Conservation (phyloP, 1,140 invertebrate genomes). For the Drosophila truncata region DNA sequence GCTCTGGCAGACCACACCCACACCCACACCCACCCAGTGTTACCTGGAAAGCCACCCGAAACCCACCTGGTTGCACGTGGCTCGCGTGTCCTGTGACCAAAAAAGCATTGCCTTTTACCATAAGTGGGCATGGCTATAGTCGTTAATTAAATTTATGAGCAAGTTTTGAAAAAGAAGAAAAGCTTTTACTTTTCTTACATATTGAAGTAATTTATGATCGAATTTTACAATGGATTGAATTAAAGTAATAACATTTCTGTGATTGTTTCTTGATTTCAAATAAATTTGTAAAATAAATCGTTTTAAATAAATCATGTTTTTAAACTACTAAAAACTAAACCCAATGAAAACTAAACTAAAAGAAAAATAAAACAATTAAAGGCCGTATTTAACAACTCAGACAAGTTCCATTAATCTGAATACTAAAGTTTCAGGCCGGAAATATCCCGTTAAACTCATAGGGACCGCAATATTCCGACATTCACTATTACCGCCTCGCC, state of each 20-base stretch:
- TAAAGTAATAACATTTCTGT: too few species aligned
- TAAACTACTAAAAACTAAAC: too few species aligned
- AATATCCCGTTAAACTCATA: slow-evolving; percentile 6
- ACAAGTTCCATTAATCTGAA: background rate
- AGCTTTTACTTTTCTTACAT: background rate
- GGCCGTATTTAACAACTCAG: too few species aligned
- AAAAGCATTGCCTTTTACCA: slow-evolving; percentile 22
- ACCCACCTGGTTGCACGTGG: slow-evolving; percentile 11
- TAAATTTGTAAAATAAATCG: too few species aligned
- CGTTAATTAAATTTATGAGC: slow-evolving; percentile 36
- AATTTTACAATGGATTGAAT: background rate
- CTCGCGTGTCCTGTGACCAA: slow-evolving; percentile 27
- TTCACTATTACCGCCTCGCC: background rate
- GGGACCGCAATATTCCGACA: slow-evolving; percentile 2
- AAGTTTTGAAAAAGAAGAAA: background rate
- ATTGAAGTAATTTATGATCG: background rate
- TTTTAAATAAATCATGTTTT: too few species aligned
- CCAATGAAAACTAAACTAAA: too few species aligned
- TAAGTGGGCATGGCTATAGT: slow-evolving; percentile 17
- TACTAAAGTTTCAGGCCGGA: background rate
- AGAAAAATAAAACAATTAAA: background rate
- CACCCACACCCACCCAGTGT: background rate
- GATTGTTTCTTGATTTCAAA: too few species aligned
- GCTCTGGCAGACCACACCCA: slow-evolving; percentile 25
- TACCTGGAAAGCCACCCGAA: background rate